Evolutionary conservation across 2,888 invertebrate genomes (phyloP).

Genomic region (Smittia aterrima): DNA sequence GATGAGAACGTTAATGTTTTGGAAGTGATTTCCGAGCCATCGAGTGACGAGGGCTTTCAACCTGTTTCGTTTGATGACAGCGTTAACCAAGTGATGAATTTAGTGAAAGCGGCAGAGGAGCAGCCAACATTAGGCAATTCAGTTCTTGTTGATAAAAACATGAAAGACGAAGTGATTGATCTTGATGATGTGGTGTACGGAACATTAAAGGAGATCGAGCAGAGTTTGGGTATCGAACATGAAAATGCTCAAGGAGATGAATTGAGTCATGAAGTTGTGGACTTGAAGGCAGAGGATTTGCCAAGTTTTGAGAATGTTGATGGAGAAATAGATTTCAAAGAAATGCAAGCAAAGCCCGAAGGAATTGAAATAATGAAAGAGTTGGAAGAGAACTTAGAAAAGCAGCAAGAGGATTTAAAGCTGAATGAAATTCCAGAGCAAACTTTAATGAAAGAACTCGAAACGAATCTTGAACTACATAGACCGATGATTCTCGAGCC

Average conservation of each 20-base stretch:
- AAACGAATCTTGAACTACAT: too few relatives aligned
- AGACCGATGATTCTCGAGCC: background rate
- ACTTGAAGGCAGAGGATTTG: too few relatives aligned
- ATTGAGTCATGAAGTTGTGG: too few relatives aligned
- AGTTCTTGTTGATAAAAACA: background rate
- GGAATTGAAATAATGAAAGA: too few relatives aligned
- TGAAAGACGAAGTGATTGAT: background rate
- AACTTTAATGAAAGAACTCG: too few relatives aligned
- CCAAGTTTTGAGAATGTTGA: too few relatives aligned
- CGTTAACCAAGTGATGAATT: slow-evolving; percentile 21
- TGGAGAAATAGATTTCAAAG: too few relatives aligned
- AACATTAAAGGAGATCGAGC: slow-evolving; percentile 12
- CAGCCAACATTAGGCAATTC: background rate
- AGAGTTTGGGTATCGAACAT: background rate
- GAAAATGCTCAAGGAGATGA: background rate
- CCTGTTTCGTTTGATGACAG: slow-evolving; percentile 21
- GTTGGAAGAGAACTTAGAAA: too few relatives aligned
- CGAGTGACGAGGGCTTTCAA: background rate
- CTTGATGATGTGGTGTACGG: slow-evolving; percentile 9
- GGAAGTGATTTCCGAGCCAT: background rate
- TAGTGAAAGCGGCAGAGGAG: background rate
- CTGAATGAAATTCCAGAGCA: too few relatives aligned
- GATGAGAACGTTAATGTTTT: background rate
- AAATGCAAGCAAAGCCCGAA: too few relatives aligned
- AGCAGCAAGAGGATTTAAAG: too few relatives aligned